phyloP scores from a whole-genome alignment of 2,797 vertebrate species.

The Argya squamiceps region DNA sequence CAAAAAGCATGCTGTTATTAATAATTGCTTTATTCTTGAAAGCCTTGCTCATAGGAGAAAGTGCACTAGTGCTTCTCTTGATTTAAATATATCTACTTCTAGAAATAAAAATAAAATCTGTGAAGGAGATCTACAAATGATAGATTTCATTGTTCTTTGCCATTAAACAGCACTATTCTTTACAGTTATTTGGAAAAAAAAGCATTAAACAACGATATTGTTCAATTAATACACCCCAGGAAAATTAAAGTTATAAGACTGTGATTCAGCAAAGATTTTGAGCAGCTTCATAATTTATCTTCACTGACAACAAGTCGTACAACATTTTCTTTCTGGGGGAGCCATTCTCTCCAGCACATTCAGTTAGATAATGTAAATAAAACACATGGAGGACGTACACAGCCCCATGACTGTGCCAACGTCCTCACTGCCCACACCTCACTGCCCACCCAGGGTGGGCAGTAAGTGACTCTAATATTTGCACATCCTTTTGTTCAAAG shows the following conservation, averaged over 20 bases:
- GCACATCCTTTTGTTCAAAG: neutral
- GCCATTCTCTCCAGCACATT: neutral
- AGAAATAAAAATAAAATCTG: neutral
- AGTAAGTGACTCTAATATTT: neutral
- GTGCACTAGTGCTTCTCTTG: neutral
- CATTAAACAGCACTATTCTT: neutral
- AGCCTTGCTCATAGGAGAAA: neutral
- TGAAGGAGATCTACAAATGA: neutral
- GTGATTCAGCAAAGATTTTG: neutral
- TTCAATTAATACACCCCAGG: neutral
- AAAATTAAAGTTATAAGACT: neutral
- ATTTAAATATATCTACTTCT: neutral
- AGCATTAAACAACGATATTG: neutral
- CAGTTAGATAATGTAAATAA: neutral
- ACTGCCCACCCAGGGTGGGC: too few relatives aligned
- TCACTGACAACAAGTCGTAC: neutral
- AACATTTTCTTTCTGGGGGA: neutral
- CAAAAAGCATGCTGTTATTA: neutral
- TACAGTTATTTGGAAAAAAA: neutral
- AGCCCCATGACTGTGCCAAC: neutral
- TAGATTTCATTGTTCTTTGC: neutral
- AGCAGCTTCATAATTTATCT: neutral
- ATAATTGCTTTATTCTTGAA: neutral
- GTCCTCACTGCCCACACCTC: neutral
- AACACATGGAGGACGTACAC: neutral